phyloP scores from a whole-genome alignment of 2,888 invertebrate species.

The Sericinus montela region DNA sequence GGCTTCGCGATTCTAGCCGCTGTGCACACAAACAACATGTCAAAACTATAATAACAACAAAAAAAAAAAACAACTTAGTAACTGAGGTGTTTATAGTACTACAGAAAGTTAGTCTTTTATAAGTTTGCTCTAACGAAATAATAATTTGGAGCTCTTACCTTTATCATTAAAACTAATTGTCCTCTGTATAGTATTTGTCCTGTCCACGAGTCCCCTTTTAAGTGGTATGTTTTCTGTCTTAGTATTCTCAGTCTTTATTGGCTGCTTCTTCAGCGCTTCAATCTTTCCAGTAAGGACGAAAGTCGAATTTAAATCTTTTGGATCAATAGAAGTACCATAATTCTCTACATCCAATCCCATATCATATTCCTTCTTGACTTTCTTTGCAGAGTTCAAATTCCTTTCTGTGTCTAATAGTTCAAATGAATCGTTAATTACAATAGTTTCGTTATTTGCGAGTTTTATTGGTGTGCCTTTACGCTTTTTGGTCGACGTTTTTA shows the following conservation, averaged over 20 bases:
- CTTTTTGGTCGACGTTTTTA: constrained; percentile 38
- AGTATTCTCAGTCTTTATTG: constrained; percentile 29
- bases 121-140: no score
- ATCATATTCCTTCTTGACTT: constrained; percentile 47
- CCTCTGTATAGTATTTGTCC: constrained; percentile 54
- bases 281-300: constrained; percentile 62
- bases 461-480: constrained; percentile 67
- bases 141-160: constrained; percentile 35
- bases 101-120: no score
- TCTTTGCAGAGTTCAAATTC: constrained; percentile 57
- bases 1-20: constrained; percentile 52
- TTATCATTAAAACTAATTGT: constrained; percentile 50
- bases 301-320: constrained; percentile 64
- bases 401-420: constrained; percentile 52
- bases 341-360: constrained; percentile 44
- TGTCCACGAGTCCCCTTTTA: constrained; percentile 53
- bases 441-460: constrained; percentile 58
- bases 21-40: background rate
- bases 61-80: no score
- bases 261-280: constrained; percentile 41
- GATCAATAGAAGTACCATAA: constrained; percentile 40
- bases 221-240: constrained; percentile 30
- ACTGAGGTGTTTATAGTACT: no score
- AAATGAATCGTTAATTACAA: constrained; percentile 64
- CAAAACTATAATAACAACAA: no score